Evolutionary conservation across 1,140 invertebrate genomes (phyloP), one percentile per base, ranked within the genome.

Genomic region (Drosophila setifemur): DNA sequence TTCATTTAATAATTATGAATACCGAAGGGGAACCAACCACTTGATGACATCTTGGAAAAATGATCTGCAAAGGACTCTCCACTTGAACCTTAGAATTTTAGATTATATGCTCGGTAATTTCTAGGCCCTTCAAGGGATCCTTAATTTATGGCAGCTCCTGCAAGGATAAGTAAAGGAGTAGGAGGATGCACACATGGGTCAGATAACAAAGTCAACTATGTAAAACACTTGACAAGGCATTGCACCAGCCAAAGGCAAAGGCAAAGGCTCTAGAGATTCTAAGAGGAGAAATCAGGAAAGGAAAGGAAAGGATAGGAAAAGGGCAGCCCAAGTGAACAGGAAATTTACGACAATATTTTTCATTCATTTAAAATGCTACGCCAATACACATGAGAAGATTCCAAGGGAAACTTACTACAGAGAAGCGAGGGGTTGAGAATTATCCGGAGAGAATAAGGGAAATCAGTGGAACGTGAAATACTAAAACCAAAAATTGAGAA

Each of bases 301-400:
- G 28, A 19, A 6, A 5, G 31, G 29, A 12, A 19, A n/a, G 47
- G 16, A 40, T 25, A 25, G 0, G 28, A 19, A 6, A 5, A 28
- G 29, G 19, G 25, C 50, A 60, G 57, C 54, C 78, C 43, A 61
- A 79, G 44, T 73, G 69, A 42, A 72, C 54, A 61, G 48, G 39
- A 73, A 86, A 76, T 86, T 76, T 81, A 86, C 75, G 82, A 76
- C 82, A 87, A 81, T 73, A 76, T 73, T 86, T 86, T 85, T 81
- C 81, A 86, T 86, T 86, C 81, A 86, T 86, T 86, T 86, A 86
- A 86, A 86, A 86, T 86, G 72, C 82, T 83, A 83, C 73, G 73
- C 61, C 60, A 77, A 83, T 77, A 69, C 77, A 73, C 55, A 77
- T 23, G 47, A 37, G 37, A 12, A 35, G 12, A 23, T 23, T 23